Evolutionary conservation across 1,140 invertebrate species (phyloP), one percentile per base, ranked within the genome.

Genomic region (Trichonephila inaurata): DNA sequence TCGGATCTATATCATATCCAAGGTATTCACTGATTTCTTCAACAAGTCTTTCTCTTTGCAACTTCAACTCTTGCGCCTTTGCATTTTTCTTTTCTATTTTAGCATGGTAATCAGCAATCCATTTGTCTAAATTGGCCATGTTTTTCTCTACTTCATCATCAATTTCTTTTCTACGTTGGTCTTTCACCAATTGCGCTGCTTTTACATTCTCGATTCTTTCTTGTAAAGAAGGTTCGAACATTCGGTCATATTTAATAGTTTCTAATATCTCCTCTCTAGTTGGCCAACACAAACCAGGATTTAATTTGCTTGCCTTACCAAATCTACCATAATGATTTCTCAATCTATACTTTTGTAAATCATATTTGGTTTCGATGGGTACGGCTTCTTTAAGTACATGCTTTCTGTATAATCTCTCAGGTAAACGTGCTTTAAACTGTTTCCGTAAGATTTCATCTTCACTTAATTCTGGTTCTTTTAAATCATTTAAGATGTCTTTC

Each of bases 1-100:
- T 96, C 3, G 97, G 97, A 96, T 98, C 97, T n/a, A 99, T 96
- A 60, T 97, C 97, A 95, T 97, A 98, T 14, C 98, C 98, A 96
- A 99, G 98, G 95, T 98, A 97, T 94, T 97, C 96, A 93, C 97
- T 97, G 1, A 99, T 98, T 96, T 99, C 98, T 95, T 98, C 97
- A 6, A 99, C 96, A 3, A 98, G 95, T 87, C 96, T 96, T 94
- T 98, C 97, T 95, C 97, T 98, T 87, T 97, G 97, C 94, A 96
- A 95, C 96, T 97, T 95, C 58, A 95, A 94, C 62, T 94, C 94
- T 89, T 94, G 94, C 33, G 92, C 94, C 89, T 96, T 95, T n/a
- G 77, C 94, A 44, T 96, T 94, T 90, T 96, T 95, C 33, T 95
- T 95, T 10, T 85, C 81, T 44, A 94, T 94, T n/a, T 95, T 95